Evolutionary conservation across 2,797 vertebrate species (phyloP).

Genomic region (Brachyrhaphis roseni): DNA sequence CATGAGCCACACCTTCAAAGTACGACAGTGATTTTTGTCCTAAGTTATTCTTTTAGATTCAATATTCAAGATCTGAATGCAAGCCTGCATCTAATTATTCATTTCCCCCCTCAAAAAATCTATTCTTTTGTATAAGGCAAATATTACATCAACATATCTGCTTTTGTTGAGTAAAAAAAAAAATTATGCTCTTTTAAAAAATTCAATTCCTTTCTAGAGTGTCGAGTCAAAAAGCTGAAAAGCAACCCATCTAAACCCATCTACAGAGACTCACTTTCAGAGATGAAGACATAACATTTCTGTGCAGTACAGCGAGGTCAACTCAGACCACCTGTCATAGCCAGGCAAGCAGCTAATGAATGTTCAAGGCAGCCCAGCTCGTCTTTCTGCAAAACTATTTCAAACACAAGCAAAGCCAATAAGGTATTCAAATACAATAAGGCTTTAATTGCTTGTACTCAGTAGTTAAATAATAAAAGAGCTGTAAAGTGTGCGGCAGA

Average conservation of each 20-base stretch:
- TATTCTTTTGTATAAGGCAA: constrained; percentile 39
- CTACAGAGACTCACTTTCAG: constrained; percentile 51
- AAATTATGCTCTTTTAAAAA: constrained; percentile 48
- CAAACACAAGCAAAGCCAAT: constrained; percentile 11
- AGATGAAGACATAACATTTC: constrained; percentile 75
- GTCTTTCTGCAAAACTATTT: constrained; percentile 25
- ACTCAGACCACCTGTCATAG: constrained; percentile 71
- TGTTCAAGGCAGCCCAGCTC: constrained; percentile 27
- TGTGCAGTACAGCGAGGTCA: constrained; percentile 60
- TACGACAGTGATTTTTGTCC: constrained; percentile 30
- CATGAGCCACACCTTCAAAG: constrained; percentile 31
- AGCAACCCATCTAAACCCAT: constrained; percentile 56
- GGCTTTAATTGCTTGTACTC: constrained; percentile 6
- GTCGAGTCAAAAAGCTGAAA: constrained; percentile 53
- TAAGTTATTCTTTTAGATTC: constrained; percentile 49
- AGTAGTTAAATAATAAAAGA: constrained; percentile 20
- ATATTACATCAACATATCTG: constrained; percentile 52
- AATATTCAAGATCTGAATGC: constrained; percentile 48
- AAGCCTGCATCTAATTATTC: constrained; percentile 53
- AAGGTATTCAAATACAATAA: constrained; percentile 15
- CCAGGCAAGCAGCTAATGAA: constrained; percentile 40
- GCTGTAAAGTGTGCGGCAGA: constrained; percentile 17
- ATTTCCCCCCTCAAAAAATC: constrained; percentile 26
- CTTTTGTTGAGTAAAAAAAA: constrained; percentile 37
- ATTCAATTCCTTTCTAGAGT: constrained; percentile 40